phyloP scores from a whole-genome alignment of 2,797 vertebrate genomes.

The Chromobotia macracanthus region DNA sequence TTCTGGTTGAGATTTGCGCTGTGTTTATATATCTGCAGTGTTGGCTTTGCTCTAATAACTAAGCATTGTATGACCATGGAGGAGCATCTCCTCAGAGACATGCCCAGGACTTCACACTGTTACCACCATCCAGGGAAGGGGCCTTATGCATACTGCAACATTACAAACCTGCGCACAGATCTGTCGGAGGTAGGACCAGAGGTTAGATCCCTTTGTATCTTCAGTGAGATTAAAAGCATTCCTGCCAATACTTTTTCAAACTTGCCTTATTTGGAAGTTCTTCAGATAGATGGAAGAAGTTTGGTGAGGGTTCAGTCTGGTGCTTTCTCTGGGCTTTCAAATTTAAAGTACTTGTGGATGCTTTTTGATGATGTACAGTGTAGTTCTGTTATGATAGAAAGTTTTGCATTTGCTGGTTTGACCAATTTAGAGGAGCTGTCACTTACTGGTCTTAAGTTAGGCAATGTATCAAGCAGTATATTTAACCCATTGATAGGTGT shows the following conservation, averaged over 20 bases:
- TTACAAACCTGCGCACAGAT: conserved; percentile 40
- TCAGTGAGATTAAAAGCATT: conserved; percentile 10
- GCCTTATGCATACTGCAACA: conserved; percentile 48
- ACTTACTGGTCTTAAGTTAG: conserved; percentile 31
- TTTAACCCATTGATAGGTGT: conserved; percentile 40
- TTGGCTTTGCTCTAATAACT: conserved; percentile 31
- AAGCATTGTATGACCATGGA: conserved; percentile 47
- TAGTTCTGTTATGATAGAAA: conserved; percentile 17
- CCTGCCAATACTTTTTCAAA: conserved; percentile 47
- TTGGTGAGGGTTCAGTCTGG: conserved; percentile 27
- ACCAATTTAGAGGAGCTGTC: conserved; percentile 37
- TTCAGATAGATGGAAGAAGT: conserved; percentile 14
- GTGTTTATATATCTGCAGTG: conserved; percentile 10
- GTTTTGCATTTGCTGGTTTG: conserved; percentile 45
- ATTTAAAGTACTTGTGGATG: conserved; percentile 37
- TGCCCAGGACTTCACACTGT: conserved; percentile 6
- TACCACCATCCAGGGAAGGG: conserved; percentile 18
- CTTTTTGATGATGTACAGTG: background rate
- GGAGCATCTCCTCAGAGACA: conserved; percentile 51
- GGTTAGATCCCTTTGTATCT: conserved; percentile 48
- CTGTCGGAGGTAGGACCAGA: conserved; percentile 40
- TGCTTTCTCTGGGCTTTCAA: conserved; percentile 51
- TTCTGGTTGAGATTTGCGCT: conserved; percentile 16
- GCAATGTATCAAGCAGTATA: conserved; percentile 18
- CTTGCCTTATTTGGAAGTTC: conserved; percentile 39